Base-by-base conservation (phyloP, 2,797 vertebrate genomes). In the Glyptemys insculpta region DNA sequence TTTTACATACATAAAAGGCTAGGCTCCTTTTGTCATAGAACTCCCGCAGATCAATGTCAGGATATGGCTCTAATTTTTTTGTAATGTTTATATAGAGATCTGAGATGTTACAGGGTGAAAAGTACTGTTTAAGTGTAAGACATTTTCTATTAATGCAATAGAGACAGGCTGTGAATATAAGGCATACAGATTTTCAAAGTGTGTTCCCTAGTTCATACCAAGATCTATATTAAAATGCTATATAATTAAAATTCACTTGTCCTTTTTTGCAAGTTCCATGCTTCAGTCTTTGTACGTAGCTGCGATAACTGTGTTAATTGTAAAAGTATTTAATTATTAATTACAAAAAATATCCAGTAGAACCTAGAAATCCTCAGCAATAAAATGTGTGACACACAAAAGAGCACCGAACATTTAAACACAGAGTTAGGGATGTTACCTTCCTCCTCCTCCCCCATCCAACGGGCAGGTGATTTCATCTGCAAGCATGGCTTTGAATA, bases 141-240 rank as follows among this genome's bases (percentile, higher is more conserved):
- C 34, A 19, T 65, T 34, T 65, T 65, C 62, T 65, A 65, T 65
- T 65, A n/a, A 18, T 65, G 16, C 62, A 65, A 19, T 31, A 62
- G 62, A 65, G 62, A 65, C 21, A 37, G 21, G 23, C 41, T 44
- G n/a, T 74, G 37, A 74, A 44, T 74, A 25, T 74, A 44, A 65
- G 23, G 37, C 23, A 74, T 74, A 23, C 6, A 44, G 14, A 74
- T 74, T 12, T 74, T 74, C n/a, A 37, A 37, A 41, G 68, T 74
- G 41, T 41, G 10, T 62, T 47, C 79, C 29, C 29, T 76, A n/a
- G 18, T 47, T 76, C 29, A 85, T 12, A 31, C 12, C 74, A 89
- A 85, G 56, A 90, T 76, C 62, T 81, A 1, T 27, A 12, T 85
- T 76, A 86, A 96, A 93, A 86, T 49, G 49, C 3, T 29, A 10